phyloP scores from a whole-genome alignment of 2,113 vertebrate genomes.

The Helogale parvula region DNA sequence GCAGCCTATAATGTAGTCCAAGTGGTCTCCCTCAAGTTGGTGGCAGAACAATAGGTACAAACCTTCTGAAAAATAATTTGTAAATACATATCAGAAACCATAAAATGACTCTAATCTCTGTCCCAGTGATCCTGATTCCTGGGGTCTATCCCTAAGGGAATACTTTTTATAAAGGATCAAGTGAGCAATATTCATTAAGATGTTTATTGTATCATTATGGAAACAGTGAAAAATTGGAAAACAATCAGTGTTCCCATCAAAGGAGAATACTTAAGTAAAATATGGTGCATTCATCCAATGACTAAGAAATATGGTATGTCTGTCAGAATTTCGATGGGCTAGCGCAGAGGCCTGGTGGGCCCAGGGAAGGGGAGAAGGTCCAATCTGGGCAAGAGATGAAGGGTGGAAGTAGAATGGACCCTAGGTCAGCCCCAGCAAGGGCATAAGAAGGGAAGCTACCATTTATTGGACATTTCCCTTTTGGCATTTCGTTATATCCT shows the following conservation, averaged over 20 bases:
- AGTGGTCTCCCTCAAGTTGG: not conserved
- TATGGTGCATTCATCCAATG: not conserved
- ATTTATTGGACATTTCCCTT: not conserved
- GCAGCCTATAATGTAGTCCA: not conserved
- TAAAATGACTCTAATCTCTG: not conserved
- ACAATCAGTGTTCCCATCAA: not conserved
- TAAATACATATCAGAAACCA: not conserved
- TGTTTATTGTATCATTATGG: constrained; percentile 10
- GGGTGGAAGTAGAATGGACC: not conserved
- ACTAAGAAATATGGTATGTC: not conserved
- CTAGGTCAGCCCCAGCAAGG: not conserved
- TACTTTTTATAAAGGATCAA: not conserved
- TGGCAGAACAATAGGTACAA: not conserved
- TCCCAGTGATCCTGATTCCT: not conserved
- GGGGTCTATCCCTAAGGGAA: not conserved
- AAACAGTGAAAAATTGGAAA: constrained; percentile 39
- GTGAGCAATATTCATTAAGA: not conserved
- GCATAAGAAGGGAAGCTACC: not conserved
- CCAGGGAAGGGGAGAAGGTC: not conserved
- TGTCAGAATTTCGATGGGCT: not conserved
- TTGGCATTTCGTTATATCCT: not conserved
- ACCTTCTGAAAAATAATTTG: not conserved
- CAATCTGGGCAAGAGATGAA: not conserved
- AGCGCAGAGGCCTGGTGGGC: not conserved
- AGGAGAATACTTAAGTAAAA: constrained; percentile 13